Conservation (phyloP, 1,140 invertebrate genomes). For the Gryon sp. region DNA sequence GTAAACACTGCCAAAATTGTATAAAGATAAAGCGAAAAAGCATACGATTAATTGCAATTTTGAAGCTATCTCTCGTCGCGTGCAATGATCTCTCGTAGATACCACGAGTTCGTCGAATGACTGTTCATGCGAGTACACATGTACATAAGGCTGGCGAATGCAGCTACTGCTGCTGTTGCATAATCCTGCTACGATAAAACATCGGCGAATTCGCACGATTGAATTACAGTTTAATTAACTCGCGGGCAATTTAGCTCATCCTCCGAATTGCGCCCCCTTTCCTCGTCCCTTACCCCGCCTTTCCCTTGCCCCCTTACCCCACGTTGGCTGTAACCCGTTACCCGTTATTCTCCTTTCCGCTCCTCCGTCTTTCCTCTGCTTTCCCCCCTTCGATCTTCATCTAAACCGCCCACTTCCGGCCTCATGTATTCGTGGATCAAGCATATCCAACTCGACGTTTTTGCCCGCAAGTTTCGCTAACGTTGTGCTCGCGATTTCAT, state of each 20-base stretch:
- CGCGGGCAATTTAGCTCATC: conserved; percentile 75
- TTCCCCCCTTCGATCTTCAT: conserved; percentile 8
- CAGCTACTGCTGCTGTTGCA: conserved; percentile 62
- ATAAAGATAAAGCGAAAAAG: conserved; percentile 54
- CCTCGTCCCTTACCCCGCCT: too few relatives aligned
- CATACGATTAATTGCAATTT: conserved; percentile 44
- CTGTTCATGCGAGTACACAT: conserved; percentile 45
- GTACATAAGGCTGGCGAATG: conserved; percentile 51
- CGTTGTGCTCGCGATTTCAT: conserved; percentile 73
- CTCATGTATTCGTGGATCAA: conserved; percentile 66
- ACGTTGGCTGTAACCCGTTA: too few relatives aligned
- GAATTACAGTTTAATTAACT: conserved; percentile 79
- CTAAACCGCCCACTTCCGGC: conserved; percentile 57
- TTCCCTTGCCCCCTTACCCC: background rate
- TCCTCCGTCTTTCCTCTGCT: background rate
- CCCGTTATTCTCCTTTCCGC: conserved; percentile 30
- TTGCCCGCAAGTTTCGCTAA: conserved; percentile 69
- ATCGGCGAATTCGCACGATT: conserved; percentile 77
- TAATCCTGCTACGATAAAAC: conserved; percentile 74
- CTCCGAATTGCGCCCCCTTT: conserved; percentile 26
- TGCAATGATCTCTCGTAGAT: conserved; percentile 52
- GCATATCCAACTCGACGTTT: conserved; percentile 59
- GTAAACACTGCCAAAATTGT: conserved; percentile 34
- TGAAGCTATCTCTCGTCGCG: conserved; percentile 40
- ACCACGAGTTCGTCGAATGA: conserved; percentile 42